A percentile compares a stretch with the other conserved stretches of the same genome.
Conservation (phyloP, 2,113 vertebrate species). For the Capreolus pygargus region DNA sequence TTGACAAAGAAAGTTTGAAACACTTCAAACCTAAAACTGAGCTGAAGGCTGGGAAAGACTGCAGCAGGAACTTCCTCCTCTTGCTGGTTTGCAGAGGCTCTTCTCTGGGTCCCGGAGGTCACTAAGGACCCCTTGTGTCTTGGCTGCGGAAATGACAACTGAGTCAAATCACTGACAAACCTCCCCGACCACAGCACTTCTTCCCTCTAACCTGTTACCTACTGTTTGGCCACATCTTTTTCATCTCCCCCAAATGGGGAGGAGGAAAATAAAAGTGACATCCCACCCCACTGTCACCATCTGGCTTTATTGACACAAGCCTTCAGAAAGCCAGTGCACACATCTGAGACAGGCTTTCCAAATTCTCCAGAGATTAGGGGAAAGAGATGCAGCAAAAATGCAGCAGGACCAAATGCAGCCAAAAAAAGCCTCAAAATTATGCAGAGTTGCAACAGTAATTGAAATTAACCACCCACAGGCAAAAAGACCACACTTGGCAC, state of each 20-base stretch:
- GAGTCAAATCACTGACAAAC: neutral
- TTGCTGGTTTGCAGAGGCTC: neutral
- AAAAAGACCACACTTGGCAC: neutral
- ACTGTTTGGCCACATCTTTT: neutral
- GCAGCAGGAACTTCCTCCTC: neutral
- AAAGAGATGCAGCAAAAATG: neutral
- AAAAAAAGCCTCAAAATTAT: neutral
- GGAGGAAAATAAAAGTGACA: neutral
- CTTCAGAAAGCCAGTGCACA: neutral
- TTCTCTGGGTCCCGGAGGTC: neutral
- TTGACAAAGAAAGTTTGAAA: slow-evolving; percentile 18
- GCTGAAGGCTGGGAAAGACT: neutral
- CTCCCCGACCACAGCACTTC: neutral
- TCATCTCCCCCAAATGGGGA: neutral
- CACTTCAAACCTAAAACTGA: slow-evolving; percentile 9
- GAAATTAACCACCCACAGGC: neutral
- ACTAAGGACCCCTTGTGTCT: neutral
- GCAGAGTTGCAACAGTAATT: neutral
- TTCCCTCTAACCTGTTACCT: neutral
- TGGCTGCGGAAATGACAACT: neutral
- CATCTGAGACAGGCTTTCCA: neutral
- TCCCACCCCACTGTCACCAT: neutral
- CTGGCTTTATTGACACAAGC: neutral
- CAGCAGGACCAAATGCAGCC: neutral
- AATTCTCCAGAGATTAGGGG: neutral